A percentile compares a stretch with the other conserved stretches of the same genome.
Evolutionary conservation across 2,797 vertebrate genomes (phyloP).

Genomic region (Neomorphus geoffroyi): DNA sequence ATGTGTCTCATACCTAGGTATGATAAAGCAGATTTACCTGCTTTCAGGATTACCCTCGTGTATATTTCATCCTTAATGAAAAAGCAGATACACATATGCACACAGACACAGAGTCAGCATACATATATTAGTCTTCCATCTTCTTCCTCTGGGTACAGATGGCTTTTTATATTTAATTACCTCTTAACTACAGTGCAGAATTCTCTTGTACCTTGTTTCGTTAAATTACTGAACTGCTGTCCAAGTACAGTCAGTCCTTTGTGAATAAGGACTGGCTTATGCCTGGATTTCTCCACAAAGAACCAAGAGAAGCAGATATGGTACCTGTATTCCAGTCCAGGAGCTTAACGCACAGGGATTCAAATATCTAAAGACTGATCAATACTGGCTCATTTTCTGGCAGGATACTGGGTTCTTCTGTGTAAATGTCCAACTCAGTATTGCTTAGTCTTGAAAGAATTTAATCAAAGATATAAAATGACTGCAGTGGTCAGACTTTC

Average conservation of each 20-base stretch:
- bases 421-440: not conserved
- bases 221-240: not conserved
- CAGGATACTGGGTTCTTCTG: not conserved
- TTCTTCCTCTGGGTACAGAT: not conserved
- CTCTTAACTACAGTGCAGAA: not conserved
- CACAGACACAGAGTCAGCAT: not conserved
- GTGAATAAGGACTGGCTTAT: rapidly evolving
- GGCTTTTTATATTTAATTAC: not conserved
- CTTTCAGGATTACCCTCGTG: not conserved
- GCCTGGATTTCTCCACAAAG: not conserved
- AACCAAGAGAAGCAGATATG: not conserved
- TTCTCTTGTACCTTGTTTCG: not conserved
- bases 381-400: not conserved
- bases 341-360: not conserved
- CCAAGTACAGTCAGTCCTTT: not conserved
- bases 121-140: not conserved
- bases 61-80: not conserved
- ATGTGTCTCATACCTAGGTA: rapidly evolving
- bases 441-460: not conserved
- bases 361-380: not conserved
- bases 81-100: not conserved
- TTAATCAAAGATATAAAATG: not conserved
- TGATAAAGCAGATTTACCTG: not conserved
- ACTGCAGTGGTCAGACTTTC: not conserved
- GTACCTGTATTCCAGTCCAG: not conserved